A percentile compares a stretch with the other conserved stretches of the same genome.
phyloP scores from a whole-genome alignment of 1,140 invertebrate species.

The Hycleus cichorii region DNA sequence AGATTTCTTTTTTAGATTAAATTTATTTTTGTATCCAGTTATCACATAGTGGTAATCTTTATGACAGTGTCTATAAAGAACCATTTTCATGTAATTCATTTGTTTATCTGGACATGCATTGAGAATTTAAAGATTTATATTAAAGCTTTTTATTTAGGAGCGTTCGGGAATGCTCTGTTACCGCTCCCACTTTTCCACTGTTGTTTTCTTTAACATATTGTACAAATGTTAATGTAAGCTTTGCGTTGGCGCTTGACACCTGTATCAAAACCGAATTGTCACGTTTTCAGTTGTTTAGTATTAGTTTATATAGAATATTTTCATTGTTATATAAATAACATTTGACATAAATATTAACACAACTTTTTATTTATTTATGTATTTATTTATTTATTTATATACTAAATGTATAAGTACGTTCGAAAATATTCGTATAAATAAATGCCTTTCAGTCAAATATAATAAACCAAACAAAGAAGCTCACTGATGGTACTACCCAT shows the following conservation, averaged over 20 bases:
- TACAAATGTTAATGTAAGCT: constrained; percentile 12
- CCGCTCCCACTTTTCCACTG: constrained; percentile 11
- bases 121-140: constrained; percentile 14
- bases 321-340: background rate
- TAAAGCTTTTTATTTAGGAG: constrained; percentile 9
- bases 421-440: too few relatives aligned
- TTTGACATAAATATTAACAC: constrained; percentile 13
- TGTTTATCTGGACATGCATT: constrained; percentile 15
- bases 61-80: constrained; percentile 11
- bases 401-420: too few relatives aligned
- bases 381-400: too few relatives aligned
- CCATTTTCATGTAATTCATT: constrained; percentile 14
- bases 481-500: too few relatives aligned
- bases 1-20: background rate
- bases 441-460: too few relatives aligned
- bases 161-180: constrained; percentile 3
- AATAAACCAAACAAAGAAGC: too few relatives aligned
- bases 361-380: background rate
- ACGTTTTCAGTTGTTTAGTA: constrained; percentile 7
- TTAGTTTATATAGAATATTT: background rate
- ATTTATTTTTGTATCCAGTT: constrained; percentile 12
- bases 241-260: constrained; percentile 16
- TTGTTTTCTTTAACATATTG: constrained; percentile 10
- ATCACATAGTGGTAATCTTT: constrained; percentile 14
- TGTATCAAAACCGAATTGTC: constrained; percentile 16